Base-by-base conservation (phyloP, 2,888 invertebrate genomes). In the Axea sp. region DNA sequence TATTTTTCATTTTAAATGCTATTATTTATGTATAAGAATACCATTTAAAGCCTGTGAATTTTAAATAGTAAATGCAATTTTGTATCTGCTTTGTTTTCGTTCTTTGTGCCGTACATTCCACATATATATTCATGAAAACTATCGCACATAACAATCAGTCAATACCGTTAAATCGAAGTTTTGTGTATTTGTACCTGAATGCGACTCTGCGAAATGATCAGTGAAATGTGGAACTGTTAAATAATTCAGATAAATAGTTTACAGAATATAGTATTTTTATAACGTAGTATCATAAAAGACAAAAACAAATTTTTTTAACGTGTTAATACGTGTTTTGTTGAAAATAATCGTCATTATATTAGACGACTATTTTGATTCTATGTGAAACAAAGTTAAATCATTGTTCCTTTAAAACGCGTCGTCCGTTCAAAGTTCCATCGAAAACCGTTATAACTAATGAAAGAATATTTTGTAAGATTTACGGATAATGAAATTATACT, bases 181-280 rank as follows among this genome's bases (percentile, higher is more conserved):
- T 49, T 51, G 12, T 55, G 55, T 35, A 62, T 45, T 55, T 59
- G 68, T 69, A 69, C 68, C 68, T 69, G 68, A 69, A 49, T 7
- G 45, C 53, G 37, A 19, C 39, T 45, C 28, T 19, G 65, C 35
- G 22, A 43, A 35, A 45, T 26, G 22, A 51, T 2, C 22, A 31
- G 24, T 24, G 14, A 51, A 26, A 37, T 37, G 37, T 65, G 65
- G 39, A 47, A 53, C 33, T 64, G 45, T 69, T 51, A 11, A 60
- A 69, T 43, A 8, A 45, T 28, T 49, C 15, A 57, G 14, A 57
- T 30, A 15, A 37, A 53, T 60, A 60, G 43, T 69, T 53, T 59
- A 67, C 26, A 15, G 45, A 41, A 11, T 6, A 69, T 69, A 53
- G 53, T 69, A 60, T 69, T 69, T 69, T 69, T 69, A 60, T 69